Base-by-base conservation (phyloP, 2,888 invertebrate genomes). In the Lydus trimaculatus region DNA sequence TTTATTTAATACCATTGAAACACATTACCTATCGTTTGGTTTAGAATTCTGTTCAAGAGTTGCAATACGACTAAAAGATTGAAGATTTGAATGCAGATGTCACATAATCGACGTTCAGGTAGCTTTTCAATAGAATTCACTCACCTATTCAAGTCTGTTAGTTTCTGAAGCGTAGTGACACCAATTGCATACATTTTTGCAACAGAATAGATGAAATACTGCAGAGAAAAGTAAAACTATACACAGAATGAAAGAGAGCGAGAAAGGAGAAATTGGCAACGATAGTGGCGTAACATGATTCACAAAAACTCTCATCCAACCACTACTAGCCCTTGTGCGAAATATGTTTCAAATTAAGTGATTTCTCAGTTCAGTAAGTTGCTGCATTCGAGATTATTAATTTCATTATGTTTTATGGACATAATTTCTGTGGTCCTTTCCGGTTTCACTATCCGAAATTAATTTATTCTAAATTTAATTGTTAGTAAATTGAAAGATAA, bases 341-440 rank as follows among this genome's bases (percentile, higher is more conserved):
- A 76, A 77, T 76, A 78, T 77, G 77, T 75, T 76, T 72, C 72
- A 76, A 78, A 77, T 78, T 75, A 77, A 77, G 77, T 76, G 77
- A 76, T 78, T 77, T 75, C 77, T 74, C 76, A 75, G 77, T 75
- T 76, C 77, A 77, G 76, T 77, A 77, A 77, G 73, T 75, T 68
- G 71, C 76, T 73, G 75, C 75, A 77, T 76, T 77, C 74, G 73
- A 75, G 76, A 78, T 77, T 77, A 78, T 76, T 76, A 78, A 77
- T 78, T 77, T 74, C 78, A 76, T 78, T 77, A 77, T 77, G 76
- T 76, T 77, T 77, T 77, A 77, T 75, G 77, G 72, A 76, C 75
- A 76, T 76, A 75, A 78, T 74, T 76, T 72, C 73, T 72, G 70
- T 68, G 65, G 74, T 63, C 68, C 66, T 69, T 68, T 69, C 69